Evolutionary conservation across 1,140 invertebrate genomes (phyloP).

Genomic region (Vollenhovia emeryi): DNA sequence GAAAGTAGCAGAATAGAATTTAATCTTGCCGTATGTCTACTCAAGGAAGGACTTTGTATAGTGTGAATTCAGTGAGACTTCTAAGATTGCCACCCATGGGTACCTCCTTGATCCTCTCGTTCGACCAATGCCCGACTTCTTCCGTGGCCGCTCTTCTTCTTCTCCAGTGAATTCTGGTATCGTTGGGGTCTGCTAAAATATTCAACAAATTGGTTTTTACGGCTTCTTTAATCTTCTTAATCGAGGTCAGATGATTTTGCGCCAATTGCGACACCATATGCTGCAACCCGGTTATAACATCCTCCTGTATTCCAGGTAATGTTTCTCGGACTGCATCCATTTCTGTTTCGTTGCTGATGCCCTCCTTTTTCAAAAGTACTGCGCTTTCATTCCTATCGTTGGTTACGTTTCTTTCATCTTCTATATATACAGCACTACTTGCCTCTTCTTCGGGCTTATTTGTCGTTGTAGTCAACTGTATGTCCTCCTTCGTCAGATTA

Average conservation of each 20-base stretch:
- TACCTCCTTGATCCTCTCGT: slow-evolving; percentile 62
- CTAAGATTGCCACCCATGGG: slow-evolving; percentile 60
- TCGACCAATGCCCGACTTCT: slow-evolving; percentile 62
- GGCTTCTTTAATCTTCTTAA: neutral
- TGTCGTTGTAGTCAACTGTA: neutral
- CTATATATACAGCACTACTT: neutral
- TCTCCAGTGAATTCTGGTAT: slow-evolving; percentile 18
- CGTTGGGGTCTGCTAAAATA: slow-evolving; percentile 38
- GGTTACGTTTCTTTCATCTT: neutral
- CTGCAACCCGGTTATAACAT: slow-evolving; percentile 64
- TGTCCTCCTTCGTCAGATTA: slow-evolving; percentile 4
- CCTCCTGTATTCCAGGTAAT: slow-evolving; percentile 56
- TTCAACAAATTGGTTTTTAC: slow-evolving; percentile 15
- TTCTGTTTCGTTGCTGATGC: neutral
- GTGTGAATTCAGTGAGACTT: slow-evolving; percentile 61
- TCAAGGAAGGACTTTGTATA: slow-evolving; percentile 34
- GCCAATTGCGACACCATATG: slow-evolving; percentile 53
- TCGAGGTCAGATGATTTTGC: neutral
- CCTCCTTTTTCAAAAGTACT: neutral
- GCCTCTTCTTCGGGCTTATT: neutral
- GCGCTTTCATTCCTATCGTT: neutral
- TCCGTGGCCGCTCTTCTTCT: slow-evolving; percentile 34
- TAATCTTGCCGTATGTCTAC: neutral
- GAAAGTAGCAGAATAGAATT: neutral
- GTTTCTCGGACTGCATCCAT: neutral